Base-by-base conservation (phyloP, 2,113 vertebrate genomes). In the Hippoglossus stenolepis region DNA sequence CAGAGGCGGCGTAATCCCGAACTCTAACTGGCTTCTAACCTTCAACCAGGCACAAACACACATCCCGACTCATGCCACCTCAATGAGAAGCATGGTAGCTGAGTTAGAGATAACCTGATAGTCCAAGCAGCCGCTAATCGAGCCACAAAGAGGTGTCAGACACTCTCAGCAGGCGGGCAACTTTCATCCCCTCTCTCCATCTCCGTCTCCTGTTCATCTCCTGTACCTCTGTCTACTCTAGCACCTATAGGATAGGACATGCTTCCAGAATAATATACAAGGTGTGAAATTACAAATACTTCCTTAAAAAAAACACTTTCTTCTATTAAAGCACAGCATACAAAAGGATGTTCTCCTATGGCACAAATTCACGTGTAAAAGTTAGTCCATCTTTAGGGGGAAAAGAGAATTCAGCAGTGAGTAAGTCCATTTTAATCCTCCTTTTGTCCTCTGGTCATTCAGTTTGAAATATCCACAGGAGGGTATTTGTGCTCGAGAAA, bases 381-480 rank as follows among this genome's bases (percentile, higher is more conserved):
- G 86, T 91, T 86, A 78, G 82, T 91, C 85, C 83, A 26, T 80
- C 81, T 82, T 81, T 68, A 65, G 54, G 65, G 17, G 15, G 13
- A 17, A 56, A 49, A 58, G 3, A 15, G 40, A 31, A 14, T 21
- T 21, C 26, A 13, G 54, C 47, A 77, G 18, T 38, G 58, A 53
- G 23, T 43, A 51, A 75, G 64, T 89, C 75, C 73, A 63, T 83
- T 73, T 80, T 73, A 85, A 76, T 90, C 90, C 85, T 77, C 59
- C 78, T 79, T 77, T 89, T 82, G 82, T 91, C 82, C 76, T 75
- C 56, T 47, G 73, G 64, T 75, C 73, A 81, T 56, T 58, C 64
- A 62, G 2, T 58, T 28, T 23, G 63, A 71, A 73, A 79, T n/a
- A 87, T 92, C 86, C 88, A 84, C 75, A 24, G 59, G 47, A 82